Conservation (phyloP, 2,888 invertebrate species). For the Artemia sp. region DNA sequence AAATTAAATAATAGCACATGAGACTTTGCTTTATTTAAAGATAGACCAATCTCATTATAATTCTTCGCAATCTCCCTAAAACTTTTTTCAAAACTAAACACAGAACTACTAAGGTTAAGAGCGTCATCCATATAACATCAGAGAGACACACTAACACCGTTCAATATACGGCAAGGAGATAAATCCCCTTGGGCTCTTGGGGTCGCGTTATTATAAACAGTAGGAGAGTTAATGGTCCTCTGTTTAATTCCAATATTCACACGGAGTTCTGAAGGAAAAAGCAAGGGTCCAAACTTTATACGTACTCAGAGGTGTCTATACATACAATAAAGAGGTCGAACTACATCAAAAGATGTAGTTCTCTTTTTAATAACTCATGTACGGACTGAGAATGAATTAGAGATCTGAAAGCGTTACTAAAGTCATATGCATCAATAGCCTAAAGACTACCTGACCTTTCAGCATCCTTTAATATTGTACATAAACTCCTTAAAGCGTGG, state of each 20-base stretch:
- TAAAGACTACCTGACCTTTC: constrained; percentile 9
- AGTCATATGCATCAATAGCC: not conserved
- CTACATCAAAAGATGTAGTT: not conserved
- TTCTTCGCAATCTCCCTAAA: not conserved
- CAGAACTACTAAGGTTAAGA: not conserved
- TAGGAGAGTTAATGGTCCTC: no score
- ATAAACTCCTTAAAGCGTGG: not conserved
- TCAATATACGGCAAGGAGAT: not conserved
- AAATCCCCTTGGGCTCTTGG: not conserved
- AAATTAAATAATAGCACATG: no score
- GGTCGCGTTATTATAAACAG: no score
- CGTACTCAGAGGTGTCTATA: no score
- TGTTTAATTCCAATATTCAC: no score
- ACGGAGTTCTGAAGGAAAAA: no score
- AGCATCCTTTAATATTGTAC: constrained; percentile 13
- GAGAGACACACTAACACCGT: not conserved
- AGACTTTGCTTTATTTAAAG: not conserved
- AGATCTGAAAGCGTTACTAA: not conserved
- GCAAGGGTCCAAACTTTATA: no score
- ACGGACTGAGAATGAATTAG: constrained; percentile 10
- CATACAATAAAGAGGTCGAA: no score
- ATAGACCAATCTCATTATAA: not conserved
- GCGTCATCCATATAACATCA: not conserved
- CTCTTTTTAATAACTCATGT: constrained; percentile 1
- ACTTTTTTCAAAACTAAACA: constrained; percentile 3